phyloP scores from a whole-genome alignment of 2,113 vertebrate genomes.

The Equus przewalskii region DNA sequence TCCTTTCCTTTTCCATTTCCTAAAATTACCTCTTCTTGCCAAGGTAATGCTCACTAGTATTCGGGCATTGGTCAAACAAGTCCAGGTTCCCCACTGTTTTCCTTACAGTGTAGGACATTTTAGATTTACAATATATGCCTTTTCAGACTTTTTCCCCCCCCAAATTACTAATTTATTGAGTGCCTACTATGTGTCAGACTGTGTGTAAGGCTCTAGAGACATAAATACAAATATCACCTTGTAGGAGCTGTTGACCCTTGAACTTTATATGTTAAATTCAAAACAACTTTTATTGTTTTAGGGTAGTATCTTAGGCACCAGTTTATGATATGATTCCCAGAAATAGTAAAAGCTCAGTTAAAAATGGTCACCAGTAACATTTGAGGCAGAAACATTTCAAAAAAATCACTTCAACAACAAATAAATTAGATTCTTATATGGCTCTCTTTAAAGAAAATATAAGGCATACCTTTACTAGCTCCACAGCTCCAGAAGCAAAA shows the following conservation, averaged over 20 bases:
- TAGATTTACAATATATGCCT: background rate
- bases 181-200: background rate
- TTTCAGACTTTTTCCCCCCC: background rate
- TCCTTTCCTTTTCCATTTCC: background rate
- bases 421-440: constrained; percentile 78
- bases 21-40: background rate
- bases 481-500: constrained; percentile 93
- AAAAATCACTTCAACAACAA: constrained; percentile 38
- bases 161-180: background rate
- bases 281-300: constrained; percentile 56
- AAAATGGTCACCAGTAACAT: constrained; percentile 81
- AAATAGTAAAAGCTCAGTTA: constrained; percentile 83
- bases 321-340: constrained; percentile 76
- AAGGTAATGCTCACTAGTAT: background rate
- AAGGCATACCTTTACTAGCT: constrained; percentile 93
- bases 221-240: constrained; percentile 21
- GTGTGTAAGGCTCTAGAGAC: background rate
- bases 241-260: background rate
- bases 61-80: background rate
- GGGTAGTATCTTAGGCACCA: background rate
- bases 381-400: constrained; percentile 27
- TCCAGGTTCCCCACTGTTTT: background rate
- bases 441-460: constrained; percentile 64
- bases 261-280: constrained; percentile 41
- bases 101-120: background rate